Evolutionary conservation across 2,797 vertebrate genomes (phyloP).

Genomic region (Chloroceryle amazona): DNA sequence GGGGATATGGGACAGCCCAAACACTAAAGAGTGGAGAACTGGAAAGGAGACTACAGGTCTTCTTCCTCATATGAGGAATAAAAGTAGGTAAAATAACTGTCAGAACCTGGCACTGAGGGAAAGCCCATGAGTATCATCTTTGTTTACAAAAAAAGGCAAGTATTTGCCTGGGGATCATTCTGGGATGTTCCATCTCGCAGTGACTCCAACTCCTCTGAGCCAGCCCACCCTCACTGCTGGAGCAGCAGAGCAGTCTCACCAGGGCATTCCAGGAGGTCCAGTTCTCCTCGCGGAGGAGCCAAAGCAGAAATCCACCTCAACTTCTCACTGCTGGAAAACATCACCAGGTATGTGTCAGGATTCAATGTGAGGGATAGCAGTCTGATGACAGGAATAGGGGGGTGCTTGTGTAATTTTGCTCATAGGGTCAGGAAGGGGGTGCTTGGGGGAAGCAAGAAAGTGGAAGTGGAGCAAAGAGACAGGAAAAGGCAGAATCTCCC

Average conservation of each 20-base stretch:
- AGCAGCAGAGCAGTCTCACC: conserved; percentile 81
- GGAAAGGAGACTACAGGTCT: background rate
- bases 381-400: background rate
- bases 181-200: background rate
- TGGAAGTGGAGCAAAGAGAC: background rate
- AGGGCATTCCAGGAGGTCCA: conserved; percentile 88
- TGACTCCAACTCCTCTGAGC: background rate
- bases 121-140: background rate
- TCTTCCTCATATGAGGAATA: background rate
- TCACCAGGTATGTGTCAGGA: background rate
- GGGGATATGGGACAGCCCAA: background rate
- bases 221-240: background rate
- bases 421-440: background rate
- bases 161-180: background rate
- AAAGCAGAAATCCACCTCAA: conserved; percentile 96
- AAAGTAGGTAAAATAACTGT: background rate
- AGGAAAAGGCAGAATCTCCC: background rate
- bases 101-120: background rate
- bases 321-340: conserved; percentile 91
- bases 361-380: background rate
- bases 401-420: background rate
- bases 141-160: background rate
- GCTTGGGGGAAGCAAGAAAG: background rate
- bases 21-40: background rate
- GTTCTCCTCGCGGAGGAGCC: conserved; percentile 85